phyloP scores from a whole-genome alignment of 2,113 vertebrate species.

The Myxocyprinus asiaticus region DNA sequence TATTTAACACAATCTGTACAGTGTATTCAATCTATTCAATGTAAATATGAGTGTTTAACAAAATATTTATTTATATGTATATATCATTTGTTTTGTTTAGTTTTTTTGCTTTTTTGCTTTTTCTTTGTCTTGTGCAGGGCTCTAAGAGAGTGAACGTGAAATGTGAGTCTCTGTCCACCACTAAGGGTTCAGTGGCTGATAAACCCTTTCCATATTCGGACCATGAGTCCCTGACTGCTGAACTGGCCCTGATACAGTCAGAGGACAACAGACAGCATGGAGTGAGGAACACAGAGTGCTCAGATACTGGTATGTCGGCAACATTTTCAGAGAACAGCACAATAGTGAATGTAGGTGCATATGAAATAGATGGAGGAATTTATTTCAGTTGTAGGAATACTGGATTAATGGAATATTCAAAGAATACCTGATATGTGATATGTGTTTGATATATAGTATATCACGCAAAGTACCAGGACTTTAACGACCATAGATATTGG shows the following conservation, averaged over 20 bases:
- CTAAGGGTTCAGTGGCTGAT: slow-evolving; percentile 67
- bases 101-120: no score
- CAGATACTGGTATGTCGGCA: slow-evolving; percentile 4
- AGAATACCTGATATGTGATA: background rate
- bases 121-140: slow-evolving; percentile 61
- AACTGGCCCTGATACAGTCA: slow-evolving; percentile 61
- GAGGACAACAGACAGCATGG: slow-evolving; percentile 36
- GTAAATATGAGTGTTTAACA: no score
- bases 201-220: slow-evolving; percentile 75
- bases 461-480: no score
- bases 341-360: no score
- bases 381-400: background rate
- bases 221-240: slow-evolving; percentile 79
- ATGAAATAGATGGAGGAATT: no score
- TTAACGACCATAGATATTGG: no score
- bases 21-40: no score
- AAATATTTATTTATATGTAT: no score
- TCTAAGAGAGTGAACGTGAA: slow-evolving; percentile 63
- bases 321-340: no score
- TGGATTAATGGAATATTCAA: background rate
- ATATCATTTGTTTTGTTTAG: no score
- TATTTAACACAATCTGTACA: no score
- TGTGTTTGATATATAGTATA: background rate
- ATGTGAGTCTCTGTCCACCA: slow-evolving; percentile 76
- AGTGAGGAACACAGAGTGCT: slow-evolving; percentile 26